Conservation (phyloP, 2,113 vertebrate genomes). For the Rhabdomys dilectus region DNA sequence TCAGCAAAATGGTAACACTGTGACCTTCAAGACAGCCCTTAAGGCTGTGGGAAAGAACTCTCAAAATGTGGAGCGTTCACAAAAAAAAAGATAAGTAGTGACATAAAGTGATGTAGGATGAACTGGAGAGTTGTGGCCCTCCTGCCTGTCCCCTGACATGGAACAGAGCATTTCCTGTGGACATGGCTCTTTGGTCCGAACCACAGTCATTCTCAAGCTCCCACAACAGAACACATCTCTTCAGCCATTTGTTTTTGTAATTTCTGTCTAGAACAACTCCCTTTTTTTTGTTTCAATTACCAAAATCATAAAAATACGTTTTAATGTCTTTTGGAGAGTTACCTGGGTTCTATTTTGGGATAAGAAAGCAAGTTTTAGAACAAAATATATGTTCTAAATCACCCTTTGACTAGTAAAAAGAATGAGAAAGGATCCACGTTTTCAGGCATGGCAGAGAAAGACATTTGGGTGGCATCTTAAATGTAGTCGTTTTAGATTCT, state of each 20-base stretch:
- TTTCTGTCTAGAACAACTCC: not conserved
- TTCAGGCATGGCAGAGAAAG: not conserved
- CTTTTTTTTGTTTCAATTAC: not conserved
- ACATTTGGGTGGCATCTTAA: no score
- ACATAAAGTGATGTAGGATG: not conserved
- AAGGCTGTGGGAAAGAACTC: no score
- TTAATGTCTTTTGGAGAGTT: not conserved
- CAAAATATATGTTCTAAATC: not conserved
- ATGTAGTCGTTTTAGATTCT: not conserved
- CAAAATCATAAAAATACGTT: not conserved
- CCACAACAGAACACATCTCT: not conserved
- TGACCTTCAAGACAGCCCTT: no score
- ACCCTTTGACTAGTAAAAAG: not conserved
- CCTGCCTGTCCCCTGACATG: no score
- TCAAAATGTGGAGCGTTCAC: not conserved
- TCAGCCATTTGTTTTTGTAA: not conserved
- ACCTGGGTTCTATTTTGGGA: not conserved
- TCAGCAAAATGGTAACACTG: no score
- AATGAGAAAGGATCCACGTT: not conserved
- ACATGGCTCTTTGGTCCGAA: not conserved
- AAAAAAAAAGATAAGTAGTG: not conserved
- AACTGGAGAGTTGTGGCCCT: not conserved
- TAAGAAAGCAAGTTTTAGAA: slow-evolving; percentile 14
- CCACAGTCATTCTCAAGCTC: not conserved
- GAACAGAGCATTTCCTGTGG: no score